Conservation (phyloP, 1,140 invertebrate genomes). For the Adoxophyes honmai region DNA sequence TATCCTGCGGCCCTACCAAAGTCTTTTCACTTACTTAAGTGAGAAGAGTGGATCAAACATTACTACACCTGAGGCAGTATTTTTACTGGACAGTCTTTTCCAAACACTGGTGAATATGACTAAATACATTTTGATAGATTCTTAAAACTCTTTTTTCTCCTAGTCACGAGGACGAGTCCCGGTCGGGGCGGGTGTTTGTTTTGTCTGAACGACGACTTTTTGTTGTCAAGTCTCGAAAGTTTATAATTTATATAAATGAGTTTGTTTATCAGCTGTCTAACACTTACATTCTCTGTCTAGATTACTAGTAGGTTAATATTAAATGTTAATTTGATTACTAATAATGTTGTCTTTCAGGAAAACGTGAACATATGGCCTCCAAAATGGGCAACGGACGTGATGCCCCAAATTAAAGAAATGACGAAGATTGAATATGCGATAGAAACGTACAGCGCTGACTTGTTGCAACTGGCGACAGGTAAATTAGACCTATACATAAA, state of each 20-base stretch:
- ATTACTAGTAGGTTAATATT: background rate
- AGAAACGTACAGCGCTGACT: conserved; percentile 60
- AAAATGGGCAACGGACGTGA: conserved; percentile 66
- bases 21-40: conserved; percentile 56
- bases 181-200: too few species aligned
- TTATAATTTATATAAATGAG: too few species aligned
- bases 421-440: conserved; percentile 71
- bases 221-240: too few species aligned
- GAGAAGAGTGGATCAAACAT: conserved; percentile 62
- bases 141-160: too few species aligned
- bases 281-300: background rate
- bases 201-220: too few species aligned
- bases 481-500: conserved; percentile 20
- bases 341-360: conserved; percentile 43
- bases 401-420: conserved; percentile 70
- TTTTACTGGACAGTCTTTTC: conserved; percentile 75
- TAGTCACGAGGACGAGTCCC: too few species aligned
- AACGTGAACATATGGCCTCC: conserved; percentile 66
- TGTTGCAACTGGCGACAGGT: conserved; percentile 70
- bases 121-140: too few species aligned
- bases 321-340: background rate
- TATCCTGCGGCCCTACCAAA: conserved; percentile 46
- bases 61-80: conserved; percentile 67
- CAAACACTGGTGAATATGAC: conserved; percentile 63
- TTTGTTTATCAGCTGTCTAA: too few species aligned